These are phyloP conservation scores for Actenoides hombroni DNA, from an alignment of 2,113 vertebrate species.

Conservation along the genomic window DNA sequence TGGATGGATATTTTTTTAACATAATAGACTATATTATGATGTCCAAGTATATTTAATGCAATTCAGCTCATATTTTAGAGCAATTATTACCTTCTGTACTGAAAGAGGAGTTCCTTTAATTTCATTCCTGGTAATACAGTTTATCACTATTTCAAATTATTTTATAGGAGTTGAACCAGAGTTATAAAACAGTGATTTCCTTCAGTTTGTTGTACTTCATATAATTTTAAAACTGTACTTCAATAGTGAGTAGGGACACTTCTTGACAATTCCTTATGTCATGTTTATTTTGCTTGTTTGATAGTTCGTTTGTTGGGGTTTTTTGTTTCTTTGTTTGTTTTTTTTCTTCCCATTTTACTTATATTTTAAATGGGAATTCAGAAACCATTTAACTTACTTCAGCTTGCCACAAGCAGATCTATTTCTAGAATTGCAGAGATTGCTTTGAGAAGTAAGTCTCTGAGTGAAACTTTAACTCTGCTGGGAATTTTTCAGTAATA, in stretches of 20 bases:
- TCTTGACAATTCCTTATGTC: background rate
- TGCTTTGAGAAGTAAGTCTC: background rate
- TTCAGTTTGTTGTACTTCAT: background rate
- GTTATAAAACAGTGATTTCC: background rate
- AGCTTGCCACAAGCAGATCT: background rate
- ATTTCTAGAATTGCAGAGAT: background rate
- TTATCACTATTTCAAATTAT: background rate
- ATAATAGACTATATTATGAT: background rate
- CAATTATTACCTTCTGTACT: background rate
- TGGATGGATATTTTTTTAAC: background rate
- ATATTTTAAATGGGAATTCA: background rate
- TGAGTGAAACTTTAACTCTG: constrained; percentile 10
- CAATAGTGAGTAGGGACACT: background rate
- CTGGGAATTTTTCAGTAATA: constrained; percentile 48
- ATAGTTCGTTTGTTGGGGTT: background rate
- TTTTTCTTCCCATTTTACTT: background rate
- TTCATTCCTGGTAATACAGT: background rate
- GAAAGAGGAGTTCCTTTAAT: background rate
- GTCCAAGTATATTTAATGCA: background rate
- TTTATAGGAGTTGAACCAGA: background rate
- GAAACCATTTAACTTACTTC: background rate
- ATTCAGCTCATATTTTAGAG: background rate
- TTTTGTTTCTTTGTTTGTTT: background rate
- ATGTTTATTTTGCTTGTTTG: background rate
- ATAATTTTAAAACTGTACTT: background rate